Evolutionary conservation across 2,888 invertebrate species (phyloP), one percentile per base, ranked within the genome.

Genomic region (Phaedon cochleariae): DNA sequence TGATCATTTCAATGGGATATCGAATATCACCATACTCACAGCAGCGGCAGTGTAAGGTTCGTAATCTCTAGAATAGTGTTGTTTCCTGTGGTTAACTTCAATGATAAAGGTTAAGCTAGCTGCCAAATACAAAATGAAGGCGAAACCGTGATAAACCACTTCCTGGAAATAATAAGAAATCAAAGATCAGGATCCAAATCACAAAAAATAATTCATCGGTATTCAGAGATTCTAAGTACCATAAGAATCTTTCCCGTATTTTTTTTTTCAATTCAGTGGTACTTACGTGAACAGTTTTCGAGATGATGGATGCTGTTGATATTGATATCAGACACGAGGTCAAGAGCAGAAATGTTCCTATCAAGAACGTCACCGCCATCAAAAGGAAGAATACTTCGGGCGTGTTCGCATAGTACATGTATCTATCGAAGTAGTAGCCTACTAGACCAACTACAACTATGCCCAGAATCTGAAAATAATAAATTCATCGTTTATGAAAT

Each of bases 281-380:
- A 90, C 92, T 91, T 83, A 92, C 92, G 76, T 89, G 91, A 70
- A 91, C 86, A 1, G 92, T 94, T 85, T 94, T 95, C 0, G 93
- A 88, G 76, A 95, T 89, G 73, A 95, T 90, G 31, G 92, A 90
- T n/a, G 93, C 91, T 0, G 94, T 92, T 15, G 93, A 89, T 54
- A 94, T 85, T 1, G 95, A 94, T 29, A 90, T 85, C n/a, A 95
- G 75, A 74, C 92, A 94, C 0, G 95, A 88, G 3, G 90, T 77
- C 45, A 95, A 82, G 46, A 95, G 81, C 70, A 93, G 88, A 77
- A 92, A 91, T 20, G 94, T 94, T 58, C 92, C 91, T 67, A 95
- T 89, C 80, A 95, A 86, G 79, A 93, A 95, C 15, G 94, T 86
- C 0, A 91, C 91, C 0, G 90, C 86, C 80, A 93, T 90, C 63